Evolutionary conservation across 2,797 vertebrate genomes (phyloP), one percentile per base, ranked within the genome.

Genomic region (Phaenicophaeus curvirostris): DNA sequence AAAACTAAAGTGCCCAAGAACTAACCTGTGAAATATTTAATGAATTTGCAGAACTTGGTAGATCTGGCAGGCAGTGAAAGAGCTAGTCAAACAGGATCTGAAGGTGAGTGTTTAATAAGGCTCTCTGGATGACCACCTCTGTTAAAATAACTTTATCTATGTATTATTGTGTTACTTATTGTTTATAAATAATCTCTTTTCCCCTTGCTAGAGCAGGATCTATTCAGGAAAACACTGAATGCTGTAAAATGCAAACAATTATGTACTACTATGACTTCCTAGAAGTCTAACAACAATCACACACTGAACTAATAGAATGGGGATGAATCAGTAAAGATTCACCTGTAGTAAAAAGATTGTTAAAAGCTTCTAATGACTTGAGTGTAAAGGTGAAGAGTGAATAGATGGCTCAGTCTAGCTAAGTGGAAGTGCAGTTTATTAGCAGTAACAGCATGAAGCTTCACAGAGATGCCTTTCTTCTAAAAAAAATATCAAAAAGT

Each of bases 21-120:
- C 48, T 94, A 87, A 86, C 46, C 74, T 88, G 39, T 90, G 69
- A 82, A 78, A 78, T 85, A 59, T 79, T 69, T 79, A 18, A 79
- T 89, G 28, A 65, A 80, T 91, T 97, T 96, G 20, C 93, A 99
- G 99, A 99, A 99, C 96, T 97, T 99, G 95, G 99, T 99, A 54
- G 99, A 99, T 97, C 98, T 99, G 35, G 99, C 99, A 48, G 99
- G 99, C 81, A 98, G 99, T 90, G 99, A 99, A 96, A 97, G 99
- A 96, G 98, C 99, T 7, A 99, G 99, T 97, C 99, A 99, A 96
- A 99, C 99, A 8, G 99, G 99, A 92, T 98, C 99, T 46, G 99
- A 99, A 98, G 99, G 99, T 99, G 96, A 98, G 89, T 59, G 23
- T 80, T 61, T 48, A 69, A 85, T 72, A 13, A 62, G 7, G 30